phyloP scores from a whole-genome alignment of 64 coral and sea anemone genomes.

The Montipora capricornis region DNA sequence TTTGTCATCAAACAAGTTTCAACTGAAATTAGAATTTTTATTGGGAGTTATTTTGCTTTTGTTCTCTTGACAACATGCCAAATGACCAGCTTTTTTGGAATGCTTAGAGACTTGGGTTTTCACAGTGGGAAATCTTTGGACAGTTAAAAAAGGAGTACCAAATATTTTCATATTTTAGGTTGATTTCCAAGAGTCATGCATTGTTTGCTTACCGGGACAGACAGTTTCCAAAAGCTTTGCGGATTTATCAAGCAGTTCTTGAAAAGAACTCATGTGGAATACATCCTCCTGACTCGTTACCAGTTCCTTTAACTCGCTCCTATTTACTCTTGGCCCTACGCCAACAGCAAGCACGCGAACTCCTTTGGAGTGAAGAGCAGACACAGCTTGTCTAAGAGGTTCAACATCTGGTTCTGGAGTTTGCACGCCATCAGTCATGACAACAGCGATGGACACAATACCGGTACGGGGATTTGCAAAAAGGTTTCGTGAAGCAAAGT shows the following conservation, averaged over 20 bases:
- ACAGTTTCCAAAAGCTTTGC: conserved; percentile 64
- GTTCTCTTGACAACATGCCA: no score
- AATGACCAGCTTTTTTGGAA: no score
- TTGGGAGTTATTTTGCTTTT: no score
- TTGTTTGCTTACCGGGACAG: conserved; percentile 40
- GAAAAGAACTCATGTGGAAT: conserved; percentile 73
- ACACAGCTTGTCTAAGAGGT: conserved; percentile 62
- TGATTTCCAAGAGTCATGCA: neutral
- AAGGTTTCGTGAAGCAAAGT: conserved; percentile 66
- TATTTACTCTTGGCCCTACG: conserved; percentile 66
- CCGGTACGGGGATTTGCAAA: conserved; percentile 58
- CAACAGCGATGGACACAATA: conserved; percentile 66
- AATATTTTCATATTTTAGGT: no score
- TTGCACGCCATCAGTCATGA: conserved; percentile 77
- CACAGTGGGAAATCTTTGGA: no score
- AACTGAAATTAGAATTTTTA: no score
- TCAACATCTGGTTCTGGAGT: conserved; percentile 56
- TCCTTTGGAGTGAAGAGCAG: conserved; percentile 62
- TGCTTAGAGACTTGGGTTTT: no score
- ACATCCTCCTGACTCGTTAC: conserved; percentile 58
- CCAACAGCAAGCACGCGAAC: conserved; percentile 82
- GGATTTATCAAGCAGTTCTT: conserved; percentile 68
- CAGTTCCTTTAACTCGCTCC: conserved; percentile 54
- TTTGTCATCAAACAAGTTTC: no score
- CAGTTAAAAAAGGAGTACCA: neutral